Evolutionary conservation across 23 tunicate species (phyloP), one percentile per base, ranked within the genome.

Genomic region (Trididemnum miniatum): DNA sequence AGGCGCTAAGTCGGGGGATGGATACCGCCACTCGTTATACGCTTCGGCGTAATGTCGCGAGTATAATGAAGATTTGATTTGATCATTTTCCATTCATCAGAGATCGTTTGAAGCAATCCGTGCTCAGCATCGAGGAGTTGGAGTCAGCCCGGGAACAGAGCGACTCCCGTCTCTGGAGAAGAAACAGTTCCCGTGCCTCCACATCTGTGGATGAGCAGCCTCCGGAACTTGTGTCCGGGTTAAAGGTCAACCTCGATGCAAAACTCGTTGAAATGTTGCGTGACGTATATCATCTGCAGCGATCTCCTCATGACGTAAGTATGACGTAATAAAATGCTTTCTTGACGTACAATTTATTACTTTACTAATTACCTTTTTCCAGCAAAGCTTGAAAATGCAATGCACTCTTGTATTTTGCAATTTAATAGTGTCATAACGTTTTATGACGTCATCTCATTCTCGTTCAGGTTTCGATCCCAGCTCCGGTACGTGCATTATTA

Each of bases 221-320:
- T 39, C 69, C n/a, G 34, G 33, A 66, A 67, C 71, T 69, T 50
- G 86, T 79, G 1, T 31, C 83, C 1, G 87, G 91, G 79, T 66
- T 91, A 71, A 91, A 92, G 81, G 97, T 92, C 34, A 92, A 92
- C 59, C 85, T 92, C n/a, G 91, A 92, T 60, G 35, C 84, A 20
- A 92, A 86, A 51, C 78, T 92, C 30, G 50, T 92, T 35, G 97
- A 82, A 63, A 87, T 87, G 89, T 54, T 92, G 72, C 80, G 97
- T 23, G 97, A 92, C 60, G 88, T 87, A 50, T 82, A 87, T 35
- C 78, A 92, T 77, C 50, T 92, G 63, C 81, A 79, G 44, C 77
- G 67, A 63, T 75, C 97, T 1, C 97, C 97, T 0, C 85, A 91
- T 39, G 77, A 91, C 44, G 97, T 91, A 44, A 62, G 96, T 74